phyloP scores from a whole-genome alignment of 1,140 invertebrate species.

The Laodelphax striatellus region DNA sequence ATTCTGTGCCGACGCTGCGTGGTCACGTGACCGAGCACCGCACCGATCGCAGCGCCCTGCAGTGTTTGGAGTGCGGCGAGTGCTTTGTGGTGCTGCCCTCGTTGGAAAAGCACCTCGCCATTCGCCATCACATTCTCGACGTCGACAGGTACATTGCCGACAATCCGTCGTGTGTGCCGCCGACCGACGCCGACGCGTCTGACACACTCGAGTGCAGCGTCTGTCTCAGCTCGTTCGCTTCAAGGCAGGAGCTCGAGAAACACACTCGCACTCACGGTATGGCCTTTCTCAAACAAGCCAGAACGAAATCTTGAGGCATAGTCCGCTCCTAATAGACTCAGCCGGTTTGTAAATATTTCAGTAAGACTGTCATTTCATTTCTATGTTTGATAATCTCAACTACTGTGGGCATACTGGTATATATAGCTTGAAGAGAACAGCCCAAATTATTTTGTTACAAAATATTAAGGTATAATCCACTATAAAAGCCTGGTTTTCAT shows the following conservation, averaged over 20 bases:
- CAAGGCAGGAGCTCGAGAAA: conserved; percentile 40
- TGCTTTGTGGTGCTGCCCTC: conserved; percentile 52
- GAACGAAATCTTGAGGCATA: too few species aligned
- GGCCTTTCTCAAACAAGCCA: conserved; percentile 40
- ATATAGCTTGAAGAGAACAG: too few species aligned
- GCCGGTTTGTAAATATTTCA: too few species aligned
- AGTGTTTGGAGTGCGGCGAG: conserved; percentile 54
- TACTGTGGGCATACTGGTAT: too few species aligned
- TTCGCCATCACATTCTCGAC: conserved; percentile 44
- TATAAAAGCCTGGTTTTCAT: too few species aligned
- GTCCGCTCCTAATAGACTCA: too few species aligned
- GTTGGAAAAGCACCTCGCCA: conserved; percentile 47
- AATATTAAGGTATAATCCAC: too few species aligned
- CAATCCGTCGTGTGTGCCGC: conserved; percentile 26
- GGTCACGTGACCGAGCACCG: conserved; percentile 41
- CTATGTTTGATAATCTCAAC: too few species aligned
- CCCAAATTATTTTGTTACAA: too few species aligned
- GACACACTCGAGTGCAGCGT: conserved; percentile 43
- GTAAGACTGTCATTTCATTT: too few species aligned
- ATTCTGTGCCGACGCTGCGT: conserved; percentile 34
- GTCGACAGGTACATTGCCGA: conserved; percentile 40
- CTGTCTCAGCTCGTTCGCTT: conserved; percentile 45
- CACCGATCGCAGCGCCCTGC: conserved; percentile 42
- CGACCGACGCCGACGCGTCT: conserved; percentile 33
- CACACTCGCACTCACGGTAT: conserved; percentile 53